Evolutionary conservation across 2,797 vertebrate species (phyloP).

Genomic region (Pseudopleuronectes americanus): DNA sequence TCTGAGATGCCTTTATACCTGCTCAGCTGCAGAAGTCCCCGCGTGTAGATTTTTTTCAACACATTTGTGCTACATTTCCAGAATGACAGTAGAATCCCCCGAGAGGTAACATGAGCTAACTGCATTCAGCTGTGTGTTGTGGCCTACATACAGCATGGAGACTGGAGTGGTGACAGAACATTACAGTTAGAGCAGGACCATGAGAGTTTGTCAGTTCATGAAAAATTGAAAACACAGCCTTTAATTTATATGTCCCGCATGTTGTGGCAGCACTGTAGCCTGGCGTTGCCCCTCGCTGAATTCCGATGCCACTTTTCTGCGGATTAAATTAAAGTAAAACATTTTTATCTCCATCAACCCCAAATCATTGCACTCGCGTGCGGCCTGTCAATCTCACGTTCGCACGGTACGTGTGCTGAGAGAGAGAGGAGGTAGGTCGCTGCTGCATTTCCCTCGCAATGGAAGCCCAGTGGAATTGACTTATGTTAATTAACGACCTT

Average conservation of each 20-base stretch:
- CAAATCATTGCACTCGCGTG: not conserved
- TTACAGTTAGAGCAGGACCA: not conserved
- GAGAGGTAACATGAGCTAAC: constrained; percentile 15
- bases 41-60: not conserved
- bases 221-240: not conserved
- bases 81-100: not conserved
- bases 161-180: not conserved
- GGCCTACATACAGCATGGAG: not conserved
- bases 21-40: not conserved
- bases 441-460: constrained; percentile 57
- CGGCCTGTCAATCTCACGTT: constrained; percentile 37
- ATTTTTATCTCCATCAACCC: not conserved
- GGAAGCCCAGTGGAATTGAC: constrained; percentile 74
- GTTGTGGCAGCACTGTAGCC: not conserved
- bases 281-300: not conserved
- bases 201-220: not conserved
- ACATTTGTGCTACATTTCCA: not conserved
- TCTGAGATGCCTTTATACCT: constrained; percentile 3
- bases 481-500: constrained; percentile 81
- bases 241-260: not conserved
- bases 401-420: constrained; percentile 32
- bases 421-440: constrained; percentile 36
- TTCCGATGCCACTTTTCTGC: too few relatives aligned
- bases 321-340: constrained; percentile 8
- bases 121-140: constrained; percentile 6